Evolutionary conservation across 1,140 invertebrate genomes (phyloP), one percentile per base, ranked within the genome.

Genomic region (Ericerus pela): DNA sequence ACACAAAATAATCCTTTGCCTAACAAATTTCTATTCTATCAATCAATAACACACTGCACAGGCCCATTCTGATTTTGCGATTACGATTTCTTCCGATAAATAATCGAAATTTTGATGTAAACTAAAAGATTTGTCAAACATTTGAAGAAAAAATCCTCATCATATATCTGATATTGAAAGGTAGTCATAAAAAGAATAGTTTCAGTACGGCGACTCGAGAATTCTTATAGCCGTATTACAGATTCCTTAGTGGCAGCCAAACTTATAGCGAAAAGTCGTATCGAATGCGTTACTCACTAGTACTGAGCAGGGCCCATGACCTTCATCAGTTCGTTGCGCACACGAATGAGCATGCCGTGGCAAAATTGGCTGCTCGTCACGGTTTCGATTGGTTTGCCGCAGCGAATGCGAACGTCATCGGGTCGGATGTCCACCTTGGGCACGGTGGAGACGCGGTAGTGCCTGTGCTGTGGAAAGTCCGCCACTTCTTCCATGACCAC

Each of bases 351-450:
- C 26, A 18, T 18, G 3, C 41, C 41, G 41, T 47, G 41, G 20
- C 41, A 47, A 47, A 47, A 47, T 47, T 47, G 41, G 26, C 41
- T 47, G 16, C 41, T 47, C 10, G 20, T 18, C 22, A 47, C 41
- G 11, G 26, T 24, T 20, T 47, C 41, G 41, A 47, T 47, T 3
- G 41, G 41, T 24, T 47, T 47, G 4, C 41, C 41, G 20, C 4
- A 20, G 4, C 26, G 22, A 22, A 47, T 47, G 12, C 14, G 8
- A 24, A 47, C 22, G 8, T 6, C 3, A 47, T 22, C 18, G 20
- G 16, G 8, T 3, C 20, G 20, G 4, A 47, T 5, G 22, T 10
- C 20, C 8, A 18, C 26, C 41, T 47, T 22, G 41, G 41, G 22
- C 22, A 47, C 20, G n/a, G n/a, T 22, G 12, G 4, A 47, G 10